Base-by-base conservation (phyloP, 1,140 invertebrate species). In the Brachionus manjavacas region DNA sequence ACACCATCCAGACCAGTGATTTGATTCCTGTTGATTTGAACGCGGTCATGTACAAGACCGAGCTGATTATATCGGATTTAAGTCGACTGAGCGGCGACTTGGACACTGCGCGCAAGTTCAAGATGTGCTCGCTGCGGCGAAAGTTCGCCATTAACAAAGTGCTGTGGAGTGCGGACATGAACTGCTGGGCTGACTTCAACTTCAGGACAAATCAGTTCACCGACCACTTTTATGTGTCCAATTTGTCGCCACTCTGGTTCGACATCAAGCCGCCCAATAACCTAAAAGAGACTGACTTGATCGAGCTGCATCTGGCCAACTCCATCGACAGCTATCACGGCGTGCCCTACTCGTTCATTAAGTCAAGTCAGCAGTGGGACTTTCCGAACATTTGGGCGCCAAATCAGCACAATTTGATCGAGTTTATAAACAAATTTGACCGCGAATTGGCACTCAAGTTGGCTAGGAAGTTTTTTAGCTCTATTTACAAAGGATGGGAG, bases 351-450 rank as follows among this genome's bases (percentile, higher is more conserved):
- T 94, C 94, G 0, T 90, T 94, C 6, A 92, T 93, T 85, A 91
- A 93, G 20, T 93, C 94, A 0, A 94, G 94, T 4, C 94, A 97
- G 88, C 95, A 97, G 87, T 97, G 96, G 96, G 96, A 97, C 89
- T 95, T 93, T 85, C 95, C 95, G 0, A 97, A 97, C 88, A 95
- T 94, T 0, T 97, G 95, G 95, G 94, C 95, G 4, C 95, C 95
- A 0, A 92, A 93, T 0, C 92, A 91, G 0, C 91, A 93, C 39
- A 43, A 72, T 72, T 41, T 72, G 16, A 39, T 72, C 16, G 68
- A 43, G 39, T 39, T 68, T 12, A 12, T 81, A 23, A 28, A 28
- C 23, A 87, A 91, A 0, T 92, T 91, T 85, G 94, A 93, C 0
- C 91, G 92, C 85, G 89, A 92, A 52, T 86, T 94, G n/a, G 94